Evolutionary conservation across 2,888 invertebrate species (phyloP).

Genomic region (Tanypteryx hageni): DNA sequence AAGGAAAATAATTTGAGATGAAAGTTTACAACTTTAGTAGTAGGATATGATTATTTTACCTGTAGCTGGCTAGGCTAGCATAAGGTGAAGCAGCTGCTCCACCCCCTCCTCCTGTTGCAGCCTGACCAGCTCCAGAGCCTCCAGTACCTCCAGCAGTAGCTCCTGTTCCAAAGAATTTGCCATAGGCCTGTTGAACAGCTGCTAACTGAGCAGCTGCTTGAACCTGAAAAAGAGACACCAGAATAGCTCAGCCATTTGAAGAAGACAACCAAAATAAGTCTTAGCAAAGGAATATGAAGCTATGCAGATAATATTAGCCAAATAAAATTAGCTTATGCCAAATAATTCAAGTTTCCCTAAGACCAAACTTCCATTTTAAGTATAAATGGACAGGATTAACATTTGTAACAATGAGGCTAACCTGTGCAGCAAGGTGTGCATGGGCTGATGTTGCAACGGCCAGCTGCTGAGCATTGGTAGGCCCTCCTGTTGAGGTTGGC

Average conservation of each 20-base stretch:
- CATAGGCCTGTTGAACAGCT: slow-evolving; percentile 80
- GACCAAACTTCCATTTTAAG: background rate
- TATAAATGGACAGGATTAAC: background rate
- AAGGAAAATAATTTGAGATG: background rate
- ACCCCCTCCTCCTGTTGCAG: slow-evolving; percentile 45
- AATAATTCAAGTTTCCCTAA: too few relatives aligned
- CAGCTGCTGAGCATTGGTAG: slow-evolving; percentile 41
- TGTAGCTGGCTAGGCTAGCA: slow-evolving; percentile 78
- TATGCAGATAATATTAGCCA: too few relatives aligned
- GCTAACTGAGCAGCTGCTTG: slow-evolving; percentile 72
- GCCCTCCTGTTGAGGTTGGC: slow-evolving; percentile 17
- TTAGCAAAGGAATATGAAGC: background rate
- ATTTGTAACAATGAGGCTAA: background rate
- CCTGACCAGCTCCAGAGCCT: slow-evolving; percentile 2
- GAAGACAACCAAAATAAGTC: too few relatives aligned
- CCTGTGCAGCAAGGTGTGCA: slow-evolving; percentile 54
- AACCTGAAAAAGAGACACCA: slow-evolving; percentile 65
- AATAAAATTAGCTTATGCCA: too few relatives aligned
- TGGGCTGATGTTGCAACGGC: slow-evolving; percentile 49
- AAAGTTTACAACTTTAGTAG: background rate
- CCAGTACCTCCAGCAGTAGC: slow-evolving; percentile 36
- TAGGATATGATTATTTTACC: slow-evolving; percentile 70
- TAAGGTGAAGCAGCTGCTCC: slow-evolving; percentile 72
- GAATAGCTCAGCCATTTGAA: background rate
- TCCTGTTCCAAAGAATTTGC: slow-evolving; percentile 80